Evolutionary conservation across 1,140 invertebrate species (phyloP), one percentile per base, ranked within the genome.

Genomic region (Epicauta chinensis): DNA sequence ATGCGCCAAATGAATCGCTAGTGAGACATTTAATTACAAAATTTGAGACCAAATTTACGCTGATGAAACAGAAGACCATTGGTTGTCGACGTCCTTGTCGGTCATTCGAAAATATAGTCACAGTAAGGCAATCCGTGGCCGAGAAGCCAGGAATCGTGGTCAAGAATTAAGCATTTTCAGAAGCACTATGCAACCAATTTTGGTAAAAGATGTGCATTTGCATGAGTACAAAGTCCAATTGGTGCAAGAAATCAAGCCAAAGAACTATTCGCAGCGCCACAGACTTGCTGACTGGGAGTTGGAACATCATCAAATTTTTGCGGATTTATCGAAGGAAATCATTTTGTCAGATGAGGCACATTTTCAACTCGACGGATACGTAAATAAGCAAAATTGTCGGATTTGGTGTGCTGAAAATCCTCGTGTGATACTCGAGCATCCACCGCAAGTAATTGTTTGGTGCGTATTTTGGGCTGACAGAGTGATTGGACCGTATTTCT

Each of bases 201-300:
- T 56, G 32, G 51, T 51, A 41, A 49, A 39, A 47, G 51, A 58
- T 55, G 53, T 64, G 5, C 56, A 58, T 37, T 46, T 58, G 32
- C 49, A 61, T 39, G 46, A 48, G 10, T 56, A 61, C 50, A 61
- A 58, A 14, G 46, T 61, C 13, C 57, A 62, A 29, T 10, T 57
- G 32, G 54, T 61, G 13, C 53, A 59, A 43, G 50, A 51, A 55
- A n/a, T 36, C 34, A 36, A 36, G 34, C 34, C 34, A 36, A 36
- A 9, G 2, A 9, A 36, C 34, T 9, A 36, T 36, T 2, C 34
- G 34, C 34, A 36, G 34, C n/a, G 34, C 34, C 34, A 9, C 9
- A 9, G 34, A 36, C 9, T 36, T 36, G 2, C n/a, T 36, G 34
- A 36, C 9, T 36, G 34, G 9, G 12, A 5, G 12, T 13, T 15